A percentile compares a stretch with the other conserved stretches of the same genome.
These are phyloP conservation scores for Saxidomus purpurata DNA, from an alignment of 1,140 invertebrate species.

Conservation along the genomic window DNA sequence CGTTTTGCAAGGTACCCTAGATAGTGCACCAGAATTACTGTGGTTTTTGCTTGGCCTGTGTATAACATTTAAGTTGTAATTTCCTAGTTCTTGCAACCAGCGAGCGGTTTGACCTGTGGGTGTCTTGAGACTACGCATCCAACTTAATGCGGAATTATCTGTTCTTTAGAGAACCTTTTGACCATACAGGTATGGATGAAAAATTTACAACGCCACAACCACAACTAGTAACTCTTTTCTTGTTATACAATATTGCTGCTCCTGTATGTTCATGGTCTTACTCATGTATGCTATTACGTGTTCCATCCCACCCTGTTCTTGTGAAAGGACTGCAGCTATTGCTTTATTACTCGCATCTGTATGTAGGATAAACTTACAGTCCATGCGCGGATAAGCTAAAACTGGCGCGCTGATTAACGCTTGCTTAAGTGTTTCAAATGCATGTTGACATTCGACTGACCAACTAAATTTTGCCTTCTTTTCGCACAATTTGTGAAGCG, in stretches of 20 bases:
- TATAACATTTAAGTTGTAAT: constrained; percentile 73
- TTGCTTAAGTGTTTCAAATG: not conserved
- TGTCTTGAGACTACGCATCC: no score
- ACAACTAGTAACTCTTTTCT: constrained; percentile 71
- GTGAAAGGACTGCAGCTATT: no score
- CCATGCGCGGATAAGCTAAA: not conserved
- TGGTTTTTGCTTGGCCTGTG: constrained; percentile 69
- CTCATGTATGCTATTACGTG: no score
- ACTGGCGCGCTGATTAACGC: not conserved
- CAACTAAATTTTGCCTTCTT: constrained; percentile 8
- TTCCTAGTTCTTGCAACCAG: constrained; percentile 71
- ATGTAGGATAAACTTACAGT: constrained; percentile 81
- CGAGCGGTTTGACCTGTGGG: no score
- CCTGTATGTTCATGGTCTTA: constrained; percentile 27
- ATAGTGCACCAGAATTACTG: no score
- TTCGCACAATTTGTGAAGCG: constrained; percentile 44
- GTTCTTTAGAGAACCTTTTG: no score
- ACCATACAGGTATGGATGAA: constrained; percentile 68
- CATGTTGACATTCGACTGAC: not conserved
- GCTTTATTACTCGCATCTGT: no score
- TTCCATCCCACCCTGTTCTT: constrained; percentile 86
- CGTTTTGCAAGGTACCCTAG: no score
- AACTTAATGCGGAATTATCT: no score
- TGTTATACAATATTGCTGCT: constrained; percentile 73
- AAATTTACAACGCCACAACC: constrained; percentile 55